These are phyloP conservation scores for Spondyliosoma cantharus DNA, from an alignment of 2,797 vertebrate genomes.

Conservation along the genomic window DNA sequence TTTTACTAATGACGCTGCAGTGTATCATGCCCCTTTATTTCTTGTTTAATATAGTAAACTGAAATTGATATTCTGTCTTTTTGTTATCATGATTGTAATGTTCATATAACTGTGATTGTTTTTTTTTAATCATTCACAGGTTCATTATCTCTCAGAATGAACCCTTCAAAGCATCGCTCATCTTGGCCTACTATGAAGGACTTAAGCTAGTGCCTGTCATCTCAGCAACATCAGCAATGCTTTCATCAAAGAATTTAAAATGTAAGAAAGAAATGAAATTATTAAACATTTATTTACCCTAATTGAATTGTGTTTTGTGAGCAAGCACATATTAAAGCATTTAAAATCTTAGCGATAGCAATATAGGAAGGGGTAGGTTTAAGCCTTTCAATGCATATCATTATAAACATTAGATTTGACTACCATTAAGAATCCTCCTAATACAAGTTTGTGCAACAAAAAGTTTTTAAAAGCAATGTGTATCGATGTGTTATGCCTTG, in stretches of 20 bases:
- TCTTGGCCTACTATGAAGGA: too few relatives aligned
- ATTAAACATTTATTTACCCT: neutral
- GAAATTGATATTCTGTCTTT: neutral
- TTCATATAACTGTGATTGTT: neutral
- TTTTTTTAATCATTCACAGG: neutral
- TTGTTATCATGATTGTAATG: neutral
- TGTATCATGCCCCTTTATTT: neutral
- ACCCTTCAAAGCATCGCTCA: neutral
- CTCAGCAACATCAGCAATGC: neutral
- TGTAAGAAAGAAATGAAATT: neutral
- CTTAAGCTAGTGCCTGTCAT: neutral
- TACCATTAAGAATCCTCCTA: conserved; percentile 7
- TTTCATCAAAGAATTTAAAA: neutral
- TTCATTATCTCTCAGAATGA: conserved; percentile 4
- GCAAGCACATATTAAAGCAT: neutral
- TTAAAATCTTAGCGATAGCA: neutral
- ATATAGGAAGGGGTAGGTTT: neutral
- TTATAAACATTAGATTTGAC: conserved; percentile 15
- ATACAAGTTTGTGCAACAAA: conserved; percentile 40
- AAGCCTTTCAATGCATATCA: conserved; percentile 11
- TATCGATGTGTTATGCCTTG: conserved; percentile 62
- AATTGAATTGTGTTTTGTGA: neutral
- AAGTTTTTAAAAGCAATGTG: conserved; percentile 57
- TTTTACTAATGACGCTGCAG: conserved; percentile 23
- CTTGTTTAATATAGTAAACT: neutral